phyloP scores from a whole-genome alignment of 1,140 invertebrate genomes.

The Lepidurus arcticus region DNA sequence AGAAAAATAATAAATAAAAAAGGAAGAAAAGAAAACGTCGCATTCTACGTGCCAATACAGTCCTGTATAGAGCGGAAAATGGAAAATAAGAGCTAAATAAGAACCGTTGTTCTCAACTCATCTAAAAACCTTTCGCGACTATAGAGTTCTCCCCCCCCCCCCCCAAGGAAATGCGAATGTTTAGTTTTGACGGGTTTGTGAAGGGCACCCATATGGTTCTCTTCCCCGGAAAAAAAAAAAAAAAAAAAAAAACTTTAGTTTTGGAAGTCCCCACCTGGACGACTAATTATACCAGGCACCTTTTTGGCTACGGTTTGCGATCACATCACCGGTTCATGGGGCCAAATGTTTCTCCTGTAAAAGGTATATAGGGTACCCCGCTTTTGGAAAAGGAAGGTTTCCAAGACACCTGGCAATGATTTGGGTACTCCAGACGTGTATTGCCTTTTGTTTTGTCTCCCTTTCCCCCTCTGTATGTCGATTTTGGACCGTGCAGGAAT shows the following conservation, averaged over 20 bases:
- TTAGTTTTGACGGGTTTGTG: too few species aligned
- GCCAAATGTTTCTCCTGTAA: background rate
- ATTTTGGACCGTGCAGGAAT: too few species aligned
- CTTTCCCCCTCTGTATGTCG: background rate
- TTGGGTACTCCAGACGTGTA: background rate
- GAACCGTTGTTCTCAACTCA: background rate
- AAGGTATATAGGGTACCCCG: background rate
- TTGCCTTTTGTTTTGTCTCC: background rate
- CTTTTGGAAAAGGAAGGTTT: background rate
- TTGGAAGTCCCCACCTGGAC: background rate
- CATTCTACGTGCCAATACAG: background rate
- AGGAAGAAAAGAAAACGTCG: background rate
- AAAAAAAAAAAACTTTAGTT: background rate
- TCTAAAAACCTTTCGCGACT: too few species aligned
- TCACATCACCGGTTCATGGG: background rate
- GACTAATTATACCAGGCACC: slow-evolving; percentile 2
- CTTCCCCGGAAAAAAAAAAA: too few species aligned
- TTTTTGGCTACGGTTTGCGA: slow-evolving; percentile 1
- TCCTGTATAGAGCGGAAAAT: background rate
- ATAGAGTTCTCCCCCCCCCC: too few species aligned
- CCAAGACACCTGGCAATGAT: slow-evolving; percentile 17
- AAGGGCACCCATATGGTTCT: too few species aligned
- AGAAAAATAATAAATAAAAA: background rate
- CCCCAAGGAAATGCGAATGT: too few species aligned
- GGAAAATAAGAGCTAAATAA: background rate